Evolutionary conservation across 2,113 vertebrate species (phyloP).

Genomic region (Etheostoma cragini): DNA sequence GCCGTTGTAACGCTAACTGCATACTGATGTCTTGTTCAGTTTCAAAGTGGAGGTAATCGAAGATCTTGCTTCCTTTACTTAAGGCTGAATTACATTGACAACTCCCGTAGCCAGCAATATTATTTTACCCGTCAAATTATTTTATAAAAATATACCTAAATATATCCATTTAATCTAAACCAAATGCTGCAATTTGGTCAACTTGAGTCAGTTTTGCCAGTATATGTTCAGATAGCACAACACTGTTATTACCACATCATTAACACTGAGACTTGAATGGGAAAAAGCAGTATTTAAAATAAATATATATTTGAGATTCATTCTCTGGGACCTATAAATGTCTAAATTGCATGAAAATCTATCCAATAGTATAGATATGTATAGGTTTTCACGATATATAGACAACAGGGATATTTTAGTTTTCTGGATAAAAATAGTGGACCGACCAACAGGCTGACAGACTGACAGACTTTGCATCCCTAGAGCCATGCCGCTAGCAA

Average conservation of each 20-base stretch:
- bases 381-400: too few species aligned
- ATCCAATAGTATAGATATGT: too few species aligned
- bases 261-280: background rate
- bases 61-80: conserved; percentile 24
- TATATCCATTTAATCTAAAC: background rate
- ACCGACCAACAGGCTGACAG: too few species aligned
- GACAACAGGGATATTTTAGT: too few species aligned
- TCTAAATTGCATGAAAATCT: too few species aligned
- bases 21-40: conserved; percentile 36
- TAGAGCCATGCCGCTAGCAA: too few species aligned
- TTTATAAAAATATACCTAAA: background rate
- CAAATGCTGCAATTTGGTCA: background rate
- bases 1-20: conserved; percentile 21
- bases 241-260: background rate
- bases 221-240: background rate
- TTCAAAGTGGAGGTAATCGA: conserved; percentile 26
- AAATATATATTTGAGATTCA: too few species aligned
- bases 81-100: background rate
- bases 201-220: background rate
- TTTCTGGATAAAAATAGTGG: too few species aligned
- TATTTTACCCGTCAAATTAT: background rate
- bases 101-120: background rate
- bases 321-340: too few species aligned
- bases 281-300: too few species aligned
- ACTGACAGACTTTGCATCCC: too few species aligned